Evolutionary conservation across 2,888 invertebrate species (phyloP).

Genomic region (Melanophora roralis): DNA sequence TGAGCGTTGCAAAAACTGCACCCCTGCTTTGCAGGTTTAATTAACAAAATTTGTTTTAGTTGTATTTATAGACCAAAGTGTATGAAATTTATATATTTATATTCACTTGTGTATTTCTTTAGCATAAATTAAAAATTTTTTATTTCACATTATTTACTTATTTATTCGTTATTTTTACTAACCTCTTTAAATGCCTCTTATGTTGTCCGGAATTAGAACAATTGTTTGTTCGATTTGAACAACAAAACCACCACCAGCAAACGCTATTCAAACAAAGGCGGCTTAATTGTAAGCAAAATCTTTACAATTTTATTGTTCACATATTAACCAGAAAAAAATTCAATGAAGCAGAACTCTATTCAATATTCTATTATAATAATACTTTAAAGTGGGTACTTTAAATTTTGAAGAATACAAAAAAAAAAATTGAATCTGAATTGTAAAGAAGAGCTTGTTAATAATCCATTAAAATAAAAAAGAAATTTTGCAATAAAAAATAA

Average conservation of each 20-base stretch:
- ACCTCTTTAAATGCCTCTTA: background rate
- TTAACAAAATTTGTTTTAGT: no score
- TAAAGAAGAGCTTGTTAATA: constrained; percentile 25
- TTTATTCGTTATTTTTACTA: background rate
- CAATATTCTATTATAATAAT: constrained; percentile 22
- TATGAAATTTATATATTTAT: no score
- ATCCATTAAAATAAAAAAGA: constrained; percentile 25
- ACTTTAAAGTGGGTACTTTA: background rate
- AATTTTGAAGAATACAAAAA: constrained; percentile 7
- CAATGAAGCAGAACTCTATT: constrained; percentile 51
- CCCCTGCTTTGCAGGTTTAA: no score
- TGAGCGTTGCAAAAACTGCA: no score
- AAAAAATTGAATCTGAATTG: constrained; percentile 5
- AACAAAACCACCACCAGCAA: background rate
- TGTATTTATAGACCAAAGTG: no score
- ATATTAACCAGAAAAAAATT: constrained; percentile 2
- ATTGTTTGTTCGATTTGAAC: background rate
- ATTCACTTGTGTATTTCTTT: no score
- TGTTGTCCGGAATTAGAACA: background rate
- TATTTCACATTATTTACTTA: no score
- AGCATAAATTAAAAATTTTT: no score
- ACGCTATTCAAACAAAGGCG: constrained; percentile 21
- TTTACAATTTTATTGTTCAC: constrained; percentile 17
- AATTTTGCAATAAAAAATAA: constrained; percentile 40
- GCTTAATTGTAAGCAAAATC: constrained; percentile 11